These are phyloP conservation scores for Tethea ocularis DNA, from an alignment of 2,888 invertebrate species.

Conservation along the genomic window DNA sequence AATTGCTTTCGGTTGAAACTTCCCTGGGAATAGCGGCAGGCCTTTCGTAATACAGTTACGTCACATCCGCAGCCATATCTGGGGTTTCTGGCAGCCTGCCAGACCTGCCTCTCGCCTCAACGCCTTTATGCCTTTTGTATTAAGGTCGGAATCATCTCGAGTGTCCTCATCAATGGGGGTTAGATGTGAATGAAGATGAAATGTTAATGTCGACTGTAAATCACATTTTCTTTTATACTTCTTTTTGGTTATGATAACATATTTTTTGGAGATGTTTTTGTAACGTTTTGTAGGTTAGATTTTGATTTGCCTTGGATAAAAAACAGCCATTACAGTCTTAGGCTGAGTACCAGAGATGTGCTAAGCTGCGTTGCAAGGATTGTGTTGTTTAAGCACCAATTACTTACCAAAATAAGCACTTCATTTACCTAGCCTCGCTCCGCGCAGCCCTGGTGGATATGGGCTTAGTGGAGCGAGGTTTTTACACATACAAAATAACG, in stretches of 20 bases:
- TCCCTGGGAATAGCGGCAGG: constrained; percentile 12
- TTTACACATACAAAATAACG: too few species aligned
- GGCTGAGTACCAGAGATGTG: too few species aligned
- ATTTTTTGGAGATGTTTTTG: background rate
- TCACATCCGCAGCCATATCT: constrained; percentile 26
- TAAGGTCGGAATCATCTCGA: constrained; percentile 27
- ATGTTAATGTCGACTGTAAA: constrained; percentile 29
- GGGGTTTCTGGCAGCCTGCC: constrained; percentile 33
- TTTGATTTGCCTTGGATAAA: background rate
- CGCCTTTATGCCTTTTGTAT: constrained; percentile 12
- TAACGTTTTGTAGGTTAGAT: background rate
- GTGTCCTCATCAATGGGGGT: constrained; percentile 17
- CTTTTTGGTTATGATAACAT: background rate
- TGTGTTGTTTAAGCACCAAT: too few species aligned
- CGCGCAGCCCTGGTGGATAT: too few species aligned
- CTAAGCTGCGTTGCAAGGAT: too few species aligned
- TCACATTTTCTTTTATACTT: constrained; percentile 14
- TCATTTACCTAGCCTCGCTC: too few species aligned
- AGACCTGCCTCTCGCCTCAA: constrained; percentile 13
- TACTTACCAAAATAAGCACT: too few species aligned
- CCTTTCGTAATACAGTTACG: constrained; percentile 25
- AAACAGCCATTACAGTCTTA: background rate
- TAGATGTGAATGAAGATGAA: constrained; percentile 16
- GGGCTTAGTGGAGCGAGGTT: too few species aligned
- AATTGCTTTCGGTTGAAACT: constrained; percentile 9